Percentiles rank a stretch among this genome's conserved stretches.
Conservation (phyloP, 1,140 invertebrate species). For the Drosophila persimilis region DNA sequence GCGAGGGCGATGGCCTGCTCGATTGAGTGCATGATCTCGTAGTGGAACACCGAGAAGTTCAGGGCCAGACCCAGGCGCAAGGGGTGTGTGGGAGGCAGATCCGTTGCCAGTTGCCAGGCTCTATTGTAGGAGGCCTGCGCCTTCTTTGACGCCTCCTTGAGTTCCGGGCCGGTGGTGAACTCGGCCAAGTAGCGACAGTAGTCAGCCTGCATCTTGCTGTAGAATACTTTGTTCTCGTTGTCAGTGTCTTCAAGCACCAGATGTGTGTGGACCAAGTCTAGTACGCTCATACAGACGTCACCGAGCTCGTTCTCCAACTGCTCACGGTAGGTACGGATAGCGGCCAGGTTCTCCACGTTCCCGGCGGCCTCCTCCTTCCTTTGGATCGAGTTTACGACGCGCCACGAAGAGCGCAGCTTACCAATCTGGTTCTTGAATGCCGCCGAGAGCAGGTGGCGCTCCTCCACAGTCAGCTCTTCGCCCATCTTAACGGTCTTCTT, state of each 20-base stretch:
- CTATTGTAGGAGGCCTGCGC: conserved; percentile 98
- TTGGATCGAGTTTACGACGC: conserved; percentile 98
- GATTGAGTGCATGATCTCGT: conserved; percentile 98
- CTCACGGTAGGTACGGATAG: conserved; percentile 96
- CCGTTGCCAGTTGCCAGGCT: conserved; percentile 98
- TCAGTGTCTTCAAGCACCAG: conserved; percentile 95
- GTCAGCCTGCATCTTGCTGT: conserved; percentile 99
- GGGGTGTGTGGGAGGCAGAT: conserved; percentile 98
- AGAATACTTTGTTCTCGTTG: conserved; percentile 98
- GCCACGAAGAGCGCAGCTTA: conserved; percentile 97
- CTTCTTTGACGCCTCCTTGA: conserved; percentile 97
- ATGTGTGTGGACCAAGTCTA: conserved; percentile 95
- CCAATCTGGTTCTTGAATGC: conserved; percentile 99
- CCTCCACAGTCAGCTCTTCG: conserved; percentile 96
- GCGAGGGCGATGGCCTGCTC: conserved; percentile 94
- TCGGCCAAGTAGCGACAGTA: conserved; percentile 98
- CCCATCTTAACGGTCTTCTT: conserved; percentile 97
- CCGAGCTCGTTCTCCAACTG: conserved; percentile 98
- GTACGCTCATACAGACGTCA: conserved; percentile 98
- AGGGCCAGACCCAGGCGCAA: conserved; percentile 95
- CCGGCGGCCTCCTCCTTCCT: conserved; percentile 92
- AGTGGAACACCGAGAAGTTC: conserved; percentile 98
- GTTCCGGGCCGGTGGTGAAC: conserved; percentile 96
- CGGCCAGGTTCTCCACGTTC: conserved; percentile 94
- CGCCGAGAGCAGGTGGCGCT: conserved; percentile 97